Evolutionary conservation across 2,113 vertebrate genomes (phyloP), one percentile per base, ranked within the genome.

Genomic region (Gymnocephalus cernua): DNA sequence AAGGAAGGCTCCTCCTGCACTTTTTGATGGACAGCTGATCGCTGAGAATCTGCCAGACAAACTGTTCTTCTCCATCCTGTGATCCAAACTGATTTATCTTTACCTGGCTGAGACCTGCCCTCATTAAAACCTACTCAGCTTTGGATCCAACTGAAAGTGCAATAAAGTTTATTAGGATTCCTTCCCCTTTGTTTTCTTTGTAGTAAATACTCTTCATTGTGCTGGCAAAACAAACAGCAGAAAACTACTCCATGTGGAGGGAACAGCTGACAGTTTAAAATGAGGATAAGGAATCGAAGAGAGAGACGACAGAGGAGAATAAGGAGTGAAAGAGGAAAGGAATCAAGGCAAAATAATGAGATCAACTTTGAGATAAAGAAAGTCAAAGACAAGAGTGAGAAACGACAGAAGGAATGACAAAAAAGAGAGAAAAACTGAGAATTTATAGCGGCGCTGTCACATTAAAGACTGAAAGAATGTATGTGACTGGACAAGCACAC

Each of bases 141-240:
- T 0, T 14, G 41, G 38, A 45, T 32, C 50, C 4, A 16, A 66
- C 38, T 59, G 58, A 77, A 61, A 77, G 65, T 3, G 58, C 47
- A 65, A 65, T 81, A 51, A 68, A 74, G 51, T 67, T 81, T 67
- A 83, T 63, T 21, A 35, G 66, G 63, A 86, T 78, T 88, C 73
- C 48, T 80, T 50, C 72, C 74, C 41, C 19, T 72, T 80, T 83
- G 58, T 80, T 87, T 38, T 35, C 70, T 62, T 87, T 84, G 79
- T 63, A 64, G 81, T 90, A 88, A 88, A 89, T 82, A 71, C 45
- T 72, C 32, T 83, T 72, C 68, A 65, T 84, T 78, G 48, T 58
- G 35, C 21, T 65, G 41, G 61, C 58, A 45, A 78, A 79, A 74
- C 62, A 76, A 81, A 84, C 18, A 44, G 44, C 45, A 35, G 57